Percentiles rank a stretch among this genome's conserved stretches.
Evolutionary conservation across 2,113 vertebrate species (phyloP).

Genomic region (zebrafish (Danio rerio)): DNA sequence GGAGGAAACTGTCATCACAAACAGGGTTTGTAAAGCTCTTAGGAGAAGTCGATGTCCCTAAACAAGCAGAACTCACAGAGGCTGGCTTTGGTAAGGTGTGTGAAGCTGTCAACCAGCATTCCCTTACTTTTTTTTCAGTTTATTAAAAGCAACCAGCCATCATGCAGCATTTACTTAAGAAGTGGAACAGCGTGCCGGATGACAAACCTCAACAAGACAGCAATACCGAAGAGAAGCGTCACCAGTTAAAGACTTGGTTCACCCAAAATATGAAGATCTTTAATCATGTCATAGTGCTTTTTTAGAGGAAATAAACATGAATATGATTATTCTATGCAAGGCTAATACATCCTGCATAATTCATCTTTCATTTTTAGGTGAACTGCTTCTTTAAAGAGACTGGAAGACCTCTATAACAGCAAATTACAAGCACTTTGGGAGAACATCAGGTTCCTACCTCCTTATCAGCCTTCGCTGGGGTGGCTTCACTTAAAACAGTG

Average conservation of each 20-base stretch:
- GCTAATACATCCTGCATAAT: background rate
- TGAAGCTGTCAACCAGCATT: slow-evolving; percentile 19
- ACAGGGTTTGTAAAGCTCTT: slow-evolving; percentile 55
- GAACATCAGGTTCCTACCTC: slow-evolving; percentile 73
- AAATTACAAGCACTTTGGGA: background rate
- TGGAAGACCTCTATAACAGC: background rate
- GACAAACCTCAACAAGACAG: slow-evolving; percentile 26
- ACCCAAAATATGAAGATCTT: slow-evolving; percentile 2
- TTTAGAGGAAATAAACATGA: too few relatives aligned
- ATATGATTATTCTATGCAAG: background rate
- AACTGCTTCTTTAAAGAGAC: background rate
- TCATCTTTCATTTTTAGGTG: background rate
- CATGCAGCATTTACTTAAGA: slow-evolving; percentile 28
- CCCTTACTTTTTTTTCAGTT: background rate
- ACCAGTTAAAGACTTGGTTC: background rate
- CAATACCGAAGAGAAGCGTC: background rate
- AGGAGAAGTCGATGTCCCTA: slow-evolving; percentile 39
- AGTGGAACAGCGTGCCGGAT: background rate
- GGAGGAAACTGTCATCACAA: slow-evolving; percentile 69
- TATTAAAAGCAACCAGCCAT: slow-evolving; percentile 40
- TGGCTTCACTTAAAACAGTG: slow-evolving; percentile 69
- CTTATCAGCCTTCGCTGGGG: slow-evolving; percentile 70
- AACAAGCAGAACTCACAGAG: slow-evolving; percentile 41
- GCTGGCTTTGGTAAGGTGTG: slow-evolving; percentile 6
- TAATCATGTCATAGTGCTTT: background rate